Evolutionary conservation across 2,888 invertebrate species (phyloP).

Genomic region (Oscheius sp.): DNA sequence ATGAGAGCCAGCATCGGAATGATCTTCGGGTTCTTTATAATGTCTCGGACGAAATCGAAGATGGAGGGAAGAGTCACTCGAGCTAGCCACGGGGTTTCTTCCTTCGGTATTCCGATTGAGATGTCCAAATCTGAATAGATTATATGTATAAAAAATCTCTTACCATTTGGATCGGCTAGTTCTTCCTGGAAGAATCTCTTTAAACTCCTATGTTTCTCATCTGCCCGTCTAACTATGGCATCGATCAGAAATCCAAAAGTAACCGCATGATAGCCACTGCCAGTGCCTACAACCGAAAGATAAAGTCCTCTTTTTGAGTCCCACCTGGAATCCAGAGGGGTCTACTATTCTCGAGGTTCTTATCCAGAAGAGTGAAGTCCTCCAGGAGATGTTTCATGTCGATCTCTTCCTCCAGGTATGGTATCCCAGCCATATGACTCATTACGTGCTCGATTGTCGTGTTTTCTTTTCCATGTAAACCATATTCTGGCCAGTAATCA

Average conservation of each 20-base stretch:
- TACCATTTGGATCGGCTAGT: constrained; percentile 55
- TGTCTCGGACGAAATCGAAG: constrained; percentile 58
- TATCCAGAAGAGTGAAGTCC: not conserved
- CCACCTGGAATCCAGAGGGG: constrained; percentile 71
- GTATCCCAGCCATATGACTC: constrained; percentile 65
- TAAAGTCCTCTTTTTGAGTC: too few relatives aligned
- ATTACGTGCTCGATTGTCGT: constrained; percentile 71
- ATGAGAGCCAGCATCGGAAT: constrained; percentile 24
- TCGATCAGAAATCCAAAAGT: constrained; percentile 70
- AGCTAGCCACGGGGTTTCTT: constrained; percentile 43
- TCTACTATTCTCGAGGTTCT: constrained; percentile 50
- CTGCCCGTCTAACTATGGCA: constrained; percentile 50
- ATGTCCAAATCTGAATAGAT: constrained; percentile 51
- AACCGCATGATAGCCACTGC: constrained; percentile 71
- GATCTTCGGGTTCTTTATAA: constrained; percentile 33
- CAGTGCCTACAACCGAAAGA: constrained; percentile 44
- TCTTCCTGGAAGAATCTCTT: constrained; percentile 68
- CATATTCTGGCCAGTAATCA: constrained; percentile 72
- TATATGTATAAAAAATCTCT: not conserved
- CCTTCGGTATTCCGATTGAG: constrained; percentile 50
- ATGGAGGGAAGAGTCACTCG: constrained; percentile 50
- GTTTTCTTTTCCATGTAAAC: constrained; percentile 71
- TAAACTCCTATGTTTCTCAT: constrained; percentile 52
- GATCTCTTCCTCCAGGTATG: not conserved
- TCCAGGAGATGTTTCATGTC: constrained; percentile 8